Percentiles rank a stretch among this genome's conserved stretches.
Evolutionary conservation across 2,888 invertebrate species (phyloP).

Genomic region (Drosophila paranaensis): DNA sequence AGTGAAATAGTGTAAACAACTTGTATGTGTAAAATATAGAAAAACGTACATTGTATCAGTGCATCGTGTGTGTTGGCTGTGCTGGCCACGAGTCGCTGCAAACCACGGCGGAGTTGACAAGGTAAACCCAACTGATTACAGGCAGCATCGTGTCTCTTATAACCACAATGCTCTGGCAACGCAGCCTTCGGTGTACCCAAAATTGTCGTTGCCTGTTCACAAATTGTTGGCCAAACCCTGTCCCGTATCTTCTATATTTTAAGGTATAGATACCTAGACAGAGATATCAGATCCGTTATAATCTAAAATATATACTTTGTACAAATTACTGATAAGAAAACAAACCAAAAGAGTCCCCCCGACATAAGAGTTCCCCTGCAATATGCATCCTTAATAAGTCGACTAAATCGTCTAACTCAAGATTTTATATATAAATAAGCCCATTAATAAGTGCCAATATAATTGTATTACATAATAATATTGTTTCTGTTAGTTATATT

Average conservation of each 20-base stretch:
- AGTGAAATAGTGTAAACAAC: slow-evolving; percentile 54
- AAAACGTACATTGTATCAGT: slow-evolving; percentile 30
- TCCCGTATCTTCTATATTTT: too few relatives aligned
- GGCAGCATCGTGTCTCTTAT: not conserved
- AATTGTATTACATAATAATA: not conserved
- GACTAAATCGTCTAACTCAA: too few relatives aligned
- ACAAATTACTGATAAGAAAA: too few relatives aligned
- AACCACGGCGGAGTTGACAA: slow-evolving; percentile 26
- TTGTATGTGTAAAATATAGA: slow-evolving; percentile 48
- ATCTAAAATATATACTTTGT: too few relatives aligned
- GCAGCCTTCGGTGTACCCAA: not conserved
- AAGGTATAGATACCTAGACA: not conserved
- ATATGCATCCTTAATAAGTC: too few relatives aligned
- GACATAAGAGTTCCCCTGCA: too few relatives aligned
- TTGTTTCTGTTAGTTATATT: too few relatives aligned
- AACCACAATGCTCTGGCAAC: not conserved
- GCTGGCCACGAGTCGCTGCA: slow-evolving; percentile 32
- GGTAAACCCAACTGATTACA: slow-evolving; percentile 25
- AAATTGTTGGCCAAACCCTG: not conserved
- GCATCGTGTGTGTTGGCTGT: slow-evolving; percentile 37
- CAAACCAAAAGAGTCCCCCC: too few relatives aligned
- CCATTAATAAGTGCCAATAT: too few relatives aligned
- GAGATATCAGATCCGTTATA: too few relatives aligned
- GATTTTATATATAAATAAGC: too few relatives aligned
- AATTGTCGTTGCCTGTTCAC: not conserved